phyloP scores from a whole-genome alignment of 2,888 invertebrate species.

The Drosophila fungiperda region DNA sequence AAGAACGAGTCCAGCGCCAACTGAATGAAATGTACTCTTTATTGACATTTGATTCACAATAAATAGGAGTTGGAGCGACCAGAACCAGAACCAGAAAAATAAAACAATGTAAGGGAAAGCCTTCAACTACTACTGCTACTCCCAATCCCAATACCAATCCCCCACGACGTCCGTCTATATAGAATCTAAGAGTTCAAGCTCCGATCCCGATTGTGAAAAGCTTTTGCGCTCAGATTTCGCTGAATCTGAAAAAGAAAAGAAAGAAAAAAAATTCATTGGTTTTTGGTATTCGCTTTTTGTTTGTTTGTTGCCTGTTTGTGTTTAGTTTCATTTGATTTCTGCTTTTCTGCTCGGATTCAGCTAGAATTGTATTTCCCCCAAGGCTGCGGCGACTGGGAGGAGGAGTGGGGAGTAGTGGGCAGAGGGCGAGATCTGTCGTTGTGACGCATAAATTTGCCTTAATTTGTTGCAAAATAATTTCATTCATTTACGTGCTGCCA shows the following conservation, averaged over 20 bases:
- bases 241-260: constrained; percentile 1
- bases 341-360: constrained; percentile 8
- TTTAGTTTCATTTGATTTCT: constrained; percentile 36
- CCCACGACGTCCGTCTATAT: constrained; percentile 27
- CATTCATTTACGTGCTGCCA: constrained; percentile 82
- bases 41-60: constrained; percentile 78
- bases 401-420: background rate
- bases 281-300: constrained; percentile 38
- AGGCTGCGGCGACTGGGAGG: background rate
- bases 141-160: no score
- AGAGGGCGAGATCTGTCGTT: constrained; percentile 41
- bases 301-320: constrained; percentile 48
- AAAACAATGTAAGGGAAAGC: constrained; percentile 8
- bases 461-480: constrained; percentile 82
- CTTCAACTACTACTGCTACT: background rate
- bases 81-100: constrained; percentile 17
- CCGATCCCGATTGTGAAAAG: constrained; percentile 58
- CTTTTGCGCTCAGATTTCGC: constrained; percentile 72
- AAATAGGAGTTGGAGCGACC: constrained; percentile 5
- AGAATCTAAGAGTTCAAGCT: constrained; percentile 38
- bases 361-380: constrained; percentile 47
- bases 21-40: constrained; percentile 80
- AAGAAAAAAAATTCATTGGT: constrained; percentile 50
- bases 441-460: constrained; percentile 80
- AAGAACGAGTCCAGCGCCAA: constrained; percentile 47